These are phyloP conservation scores for Mactromeris polynyma DNA, from an alignment of 2,888 invertebrate species.

Conservation along the genomic window DNA sequence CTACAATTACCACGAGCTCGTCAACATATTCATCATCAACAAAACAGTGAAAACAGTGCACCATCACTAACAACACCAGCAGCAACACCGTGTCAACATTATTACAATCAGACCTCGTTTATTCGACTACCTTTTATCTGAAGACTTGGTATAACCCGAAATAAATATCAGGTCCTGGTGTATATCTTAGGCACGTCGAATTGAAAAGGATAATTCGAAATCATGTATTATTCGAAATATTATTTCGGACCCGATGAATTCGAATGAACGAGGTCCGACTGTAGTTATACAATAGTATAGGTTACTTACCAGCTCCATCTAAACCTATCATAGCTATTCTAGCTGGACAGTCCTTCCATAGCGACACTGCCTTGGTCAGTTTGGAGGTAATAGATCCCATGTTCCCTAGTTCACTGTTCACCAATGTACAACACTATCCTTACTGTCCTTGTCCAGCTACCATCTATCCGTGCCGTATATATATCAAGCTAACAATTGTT, in stretches of 20 bases:
- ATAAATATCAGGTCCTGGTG: too few relatives aligned
- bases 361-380: conserved; percentile 58
- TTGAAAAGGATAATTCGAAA: too few relatives aligned
- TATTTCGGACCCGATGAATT: too few relatives aligned
- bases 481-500: background rate
- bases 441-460: background rate
- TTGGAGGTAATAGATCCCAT: conserved; percentile 67
- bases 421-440: background rate
- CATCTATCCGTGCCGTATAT: background rate
- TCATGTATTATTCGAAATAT: too few relatives aligned
- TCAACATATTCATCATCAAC: too few relatives aligned
- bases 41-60: too few relatives aligned
- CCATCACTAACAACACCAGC: background rate
- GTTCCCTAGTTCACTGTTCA: background rate
- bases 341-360: conserved; percentile 65
- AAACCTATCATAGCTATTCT: conserved; percentile 69
- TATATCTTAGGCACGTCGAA: too few relatives aligned
- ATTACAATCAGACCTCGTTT: too few relatives aligned
- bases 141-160: too few relatives aligned
- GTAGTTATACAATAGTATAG: background rate
- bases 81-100: background rate
- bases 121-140: too few relatives aligned
- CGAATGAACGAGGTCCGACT: too few relatives aligned
- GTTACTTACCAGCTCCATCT: conserved; percentile 61
- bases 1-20: too few relatives aligned